A percentile compares a stretch with the other conserved stretches of the same genome.
phyloP scores from a whole-genome alignment of 2,797 vertebrate species.

The Parauchenoglanis punctatus region DNA sequence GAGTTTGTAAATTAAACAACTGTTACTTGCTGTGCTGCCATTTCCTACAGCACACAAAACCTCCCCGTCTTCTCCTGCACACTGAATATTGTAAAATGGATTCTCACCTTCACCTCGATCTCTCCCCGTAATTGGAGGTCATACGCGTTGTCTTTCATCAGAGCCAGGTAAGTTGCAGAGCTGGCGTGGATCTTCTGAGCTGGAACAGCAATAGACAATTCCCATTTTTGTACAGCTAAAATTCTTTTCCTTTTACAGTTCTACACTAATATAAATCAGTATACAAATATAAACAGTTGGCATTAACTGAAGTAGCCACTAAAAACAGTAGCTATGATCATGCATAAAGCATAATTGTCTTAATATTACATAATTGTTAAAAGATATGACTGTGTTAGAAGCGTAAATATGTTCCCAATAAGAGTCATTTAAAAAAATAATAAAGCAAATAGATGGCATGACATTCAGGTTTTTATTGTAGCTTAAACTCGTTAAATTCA shows the following conservation, averaged over 20 bases:
- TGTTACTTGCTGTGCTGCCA: background rate
- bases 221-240: background rate
- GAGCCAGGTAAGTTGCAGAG: constrained; percentile 82
- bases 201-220: constrained; percentile 53
- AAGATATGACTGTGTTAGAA: background rate
- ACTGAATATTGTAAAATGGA: background rate
- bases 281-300: background rate
- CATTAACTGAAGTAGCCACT: background rate
- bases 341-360: background rate
- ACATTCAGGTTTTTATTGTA: background rate
- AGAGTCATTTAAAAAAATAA: background rate
- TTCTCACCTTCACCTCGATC: constrained; percentile 87
- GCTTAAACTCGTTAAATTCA: background rate
- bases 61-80: background rate
- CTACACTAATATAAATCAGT: background rate
- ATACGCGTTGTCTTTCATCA: constrained; percentile 83
- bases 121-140: constrained; percentile 86
- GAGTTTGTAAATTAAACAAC: background rate
- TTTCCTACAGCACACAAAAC: background rate
- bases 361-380: background rate
- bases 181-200: constrained; percentile 89
- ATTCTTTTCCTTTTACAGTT: background rate
- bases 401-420: background rate
- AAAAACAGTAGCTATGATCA: background rate
- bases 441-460: background rate